phyloP scores from a whole-genome alignment of 2,888 invertebrate species.

The Lithodes maja region DNA sequence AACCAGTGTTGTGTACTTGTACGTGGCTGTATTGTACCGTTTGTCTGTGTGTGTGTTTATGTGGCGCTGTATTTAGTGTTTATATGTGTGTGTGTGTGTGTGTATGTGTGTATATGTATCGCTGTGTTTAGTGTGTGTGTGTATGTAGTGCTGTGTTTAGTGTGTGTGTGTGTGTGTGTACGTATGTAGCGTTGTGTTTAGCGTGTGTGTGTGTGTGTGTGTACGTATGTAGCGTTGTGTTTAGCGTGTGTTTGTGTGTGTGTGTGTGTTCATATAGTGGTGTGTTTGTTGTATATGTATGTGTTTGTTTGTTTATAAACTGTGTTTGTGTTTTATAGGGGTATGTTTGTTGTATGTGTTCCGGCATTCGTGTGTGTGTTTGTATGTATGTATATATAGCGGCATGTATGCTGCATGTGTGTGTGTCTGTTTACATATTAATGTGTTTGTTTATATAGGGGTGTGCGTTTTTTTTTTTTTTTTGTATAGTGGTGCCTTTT shows the following conservation, averaged over 20 bases:
- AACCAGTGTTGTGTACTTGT: too few species aligned
- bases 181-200: too few species aligned
- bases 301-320: too few species aligned
- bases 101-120: constrained; percentile 35
- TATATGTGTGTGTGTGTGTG: constrained; percentile 26
- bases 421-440: neutral
- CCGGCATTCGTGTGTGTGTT: neutral
- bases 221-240: neutral
- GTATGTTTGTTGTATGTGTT: neutral
- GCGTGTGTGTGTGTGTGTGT: constrained; percentile 21
- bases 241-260: neutral
- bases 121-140: constrained; percentile 8
- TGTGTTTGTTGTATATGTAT: too few species aligned
- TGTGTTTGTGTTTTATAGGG: neutral
- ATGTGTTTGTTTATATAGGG: neutral
- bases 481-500: neutral
- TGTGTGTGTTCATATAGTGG: neutral
- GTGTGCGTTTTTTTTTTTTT: neutral
- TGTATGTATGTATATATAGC: neutral
- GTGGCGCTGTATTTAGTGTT: neutral
- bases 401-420: neutral
- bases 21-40: neutral
- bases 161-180: constrained; percentile 26
- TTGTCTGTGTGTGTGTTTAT: constrained; percentile 9
- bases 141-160: neutral